Percentiles rank a stretch among this genome's conserved stretches.
phyloP scores from a whole-genome alignment of 2,113 vertebrate species.

The Gymnobelideus leadbeateri region DNA sequence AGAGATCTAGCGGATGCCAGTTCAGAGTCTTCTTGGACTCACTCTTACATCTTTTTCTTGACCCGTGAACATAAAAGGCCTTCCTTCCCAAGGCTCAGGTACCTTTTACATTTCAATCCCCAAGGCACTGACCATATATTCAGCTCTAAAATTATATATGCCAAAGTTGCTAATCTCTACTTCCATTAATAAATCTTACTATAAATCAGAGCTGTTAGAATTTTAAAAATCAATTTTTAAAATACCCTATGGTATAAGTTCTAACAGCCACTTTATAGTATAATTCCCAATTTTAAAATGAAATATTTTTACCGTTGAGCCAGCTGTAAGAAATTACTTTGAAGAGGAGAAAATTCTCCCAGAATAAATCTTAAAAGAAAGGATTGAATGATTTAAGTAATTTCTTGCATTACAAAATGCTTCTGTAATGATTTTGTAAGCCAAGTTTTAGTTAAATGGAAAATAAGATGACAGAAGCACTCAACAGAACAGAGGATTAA shows the following conservation, averaged over 20 bases:
- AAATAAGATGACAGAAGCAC: constrained; percentile 4
- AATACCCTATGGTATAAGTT: constrained; percentile 40
- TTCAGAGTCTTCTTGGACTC: neutral
- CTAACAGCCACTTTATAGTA: constrained; percentile 59
- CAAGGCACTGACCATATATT: neutral
- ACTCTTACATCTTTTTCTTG: neutral
- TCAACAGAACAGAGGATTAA: neutral
- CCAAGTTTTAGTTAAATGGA: constrained; percentile 58
- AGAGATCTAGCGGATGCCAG: neutral
- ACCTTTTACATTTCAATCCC: neutral
- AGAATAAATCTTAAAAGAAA: constrained; percentile 74
- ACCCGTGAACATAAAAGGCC: neutral
- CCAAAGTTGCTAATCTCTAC: neutral
- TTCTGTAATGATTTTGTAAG: constrained; percentile 68
- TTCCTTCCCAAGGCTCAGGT: neutral
- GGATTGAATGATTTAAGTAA: constrained; percentile 73
- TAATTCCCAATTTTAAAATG: constrained; percentile 74
- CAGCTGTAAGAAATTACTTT: constrained; percentile 69
- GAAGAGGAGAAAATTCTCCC: constrained; percentile 18
- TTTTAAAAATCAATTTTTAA: constrained; percentile 74
- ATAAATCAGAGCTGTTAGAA: constrained; percentile 43
- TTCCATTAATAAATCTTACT: constrained; percentile 38
- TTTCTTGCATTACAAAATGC: constrained; percentile 71
- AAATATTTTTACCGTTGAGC: constrained; percentile 68
- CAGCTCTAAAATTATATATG: neutral